Base-by-base conservation (phyloP, 2,888 invertebrate genomes). In the Iselma pallidipennis region DNA sequence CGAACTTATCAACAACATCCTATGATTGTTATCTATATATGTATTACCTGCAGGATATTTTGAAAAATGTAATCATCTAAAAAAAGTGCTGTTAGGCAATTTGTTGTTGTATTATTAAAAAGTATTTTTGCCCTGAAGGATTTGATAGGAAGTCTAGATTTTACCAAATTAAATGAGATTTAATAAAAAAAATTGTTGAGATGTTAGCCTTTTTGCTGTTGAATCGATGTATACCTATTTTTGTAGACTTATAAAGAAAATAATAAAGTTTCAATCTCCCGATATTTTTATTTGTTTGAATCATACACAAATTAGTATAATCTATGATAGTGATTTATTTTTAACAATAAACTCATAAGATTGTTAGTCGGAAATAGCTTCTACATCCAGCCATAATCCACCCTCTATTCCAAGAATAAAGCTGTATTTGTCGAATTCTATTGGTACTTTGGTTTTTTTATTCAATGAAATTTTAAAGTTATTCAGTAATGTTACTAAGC, bases 241-340 rank as follows among this genome's bases (percentile, higher is more conserved):
- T 45, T 45, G 45, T 45, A 45, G 45, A 45, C 45, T 45, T 45
- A 45, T 45, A 45, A 45, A 45, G 19, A 45, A 45, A 45, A n/a
- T n/a, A n/a, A n/a, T n/a, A n/a, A n/a, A 45, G 1, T 21, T 19
- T 37, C 19, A 45, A 21, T 45, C 21, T 45, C 37, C 37, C 37
- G 5, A 3, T 25, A 4, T 6, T 25, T 25, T 25, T 25, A 6
- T 25, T 25, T 25, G 4, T 4, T 25, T 25, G 3, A 3, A 25
- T 25, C 6, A 25, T 25, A n/a, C 25, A 25, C 25, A n/a, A n/a
- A n/a, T n/a, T n/a, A n/a, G n/a, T n/a, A n/a, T n/a, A n/a, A n/a
- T n/a, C n/a, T n/a, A n/a, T n/a, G n/a, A n/a, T n/a, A n/a, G n/a
- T n/a, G n/a, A n/a, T n/a, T n/a, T n/a, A n/a, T n/a, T n/a, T n/a